Evolutionary conservation across 2,797 vertebrate genomes (phyloP), one percentile per base, ranked within the genome.

Genomic region (Eupleurogrammus muticus): DNA sequence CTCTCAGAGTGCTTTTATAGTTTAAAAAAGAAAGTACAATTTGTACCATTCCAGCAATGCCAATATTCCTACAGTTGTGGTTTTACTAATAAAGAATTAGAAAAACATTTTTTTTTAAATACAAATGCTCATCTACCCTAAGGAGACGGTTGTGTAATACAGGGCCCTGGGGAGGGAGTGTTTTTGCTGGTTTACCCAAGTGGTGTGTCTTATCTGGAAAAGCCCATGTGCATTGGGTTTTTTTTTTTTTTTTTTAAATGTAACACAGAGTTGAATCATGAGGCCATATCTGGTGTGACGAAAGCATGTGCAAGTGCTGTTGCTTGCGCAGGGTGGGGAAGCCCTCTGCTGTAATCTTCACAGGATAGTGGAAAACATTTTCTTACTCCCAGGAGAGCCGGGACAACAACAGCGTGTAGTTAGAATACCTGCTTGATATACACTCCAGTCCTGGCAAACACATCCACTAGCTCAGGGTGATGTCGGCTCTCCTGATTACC

Each of bases 401-500:
- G 46, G 54, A 71, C 36, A 60, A 53, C 24, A 75, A 62, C 67
- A 70, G 32, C 2, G 32, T 47, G 55, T 51, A 49, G 54, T 83
- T 59, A 58, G 53, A 66, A 64, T 95, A 99, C 97, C 96, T 99
- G 97, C 80, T 98, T 99, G 81, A 99, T 92, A 84, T 97, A 98
- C 79, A 98, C 82, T 21, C 96, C 95, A 51, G 92, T 95, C 66
- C 97, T 95, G 82, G 96, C 93, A 88, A 99, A 99, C 49, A 96
- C 88, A 87, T 99, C 97, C 82, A 99, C 95, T 52, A 97, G 74
- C 73, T 99, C 98, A 70, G 98, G 97, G 87, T 98, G 96, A 70
- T 97, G 92, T 75, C 96, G 96, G 85, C 96, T 96, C 82, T 98
- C 95, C 78, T 99, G 97, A 90, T 96, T 96, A 81, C 97, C 97